Evolutionary conservation across 2,797 vertebrate species (phyloP).

Genomic region (Danio kyathit): DNA sequence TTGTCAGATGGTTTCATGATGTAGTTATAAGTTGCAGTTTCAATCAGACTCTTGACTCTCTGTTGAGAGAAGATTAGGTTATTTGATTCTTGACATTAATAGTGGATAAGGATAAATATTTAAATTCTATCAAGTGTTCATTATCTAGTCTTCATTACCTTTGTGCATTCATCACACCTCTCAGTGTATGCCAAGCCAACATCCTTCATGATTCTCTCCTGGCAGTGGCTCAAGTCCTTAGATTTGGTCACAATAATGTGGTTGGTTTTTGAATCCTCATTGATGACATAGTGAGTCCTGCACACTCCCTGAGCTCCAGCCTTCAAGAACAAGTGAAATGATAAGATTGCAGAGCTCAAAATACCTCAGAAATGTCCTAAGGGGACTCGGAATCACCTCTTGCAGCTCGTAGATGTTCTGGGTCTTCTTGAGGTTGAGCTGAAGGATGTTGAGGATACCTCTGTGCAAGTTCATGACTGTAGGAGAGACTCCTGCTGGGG

Average conservation of each 20-base stretch:
- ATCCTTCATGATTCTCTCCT: slow-evolving; percentile 77
- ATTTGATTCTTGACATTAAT: neutral
- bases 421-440: slow-evolving; percentile 75
- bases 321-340: slow-evolving; percentile 62
- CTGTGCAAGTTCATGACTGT: slow-evolving; percentile 75
- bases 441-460: slow-evolving; percentile 73
- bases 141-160: slow-evolving; percentile 71
- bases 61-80: slow-evolving; percentile 56
- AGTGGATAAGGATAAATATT: neutral
- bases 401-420: slow-evolving; percentile 76
- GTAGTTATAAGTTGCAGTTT: slow-evolving; percentile 79
- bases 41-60: slow-evolving; percentile 78
- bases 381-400: slow-evolving; percentile 69
- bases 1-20: slow-evolving; percentile 75
- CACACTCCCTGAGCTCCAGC: slow-evolving; percentile 78
- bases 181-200: slow-evolving; percentile 78
- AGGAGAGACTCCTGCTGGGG: slow-evolving; percentile 66
- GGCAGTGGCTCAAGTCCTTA: slow-evolving; percentile 79
- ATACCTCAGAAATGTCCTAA: neutral
- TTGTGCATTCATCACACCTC: slow-evolving; percentile 74
- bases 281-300: slow-evolving; percentile 75
- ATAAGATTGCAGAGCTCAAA: neutral
- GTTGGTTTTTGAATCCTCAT: slow-evolving; percentile 68
- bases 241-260: slow-evolving; percentile 76
- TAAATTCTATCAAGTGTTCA: neutral